Conservation (phyloP, 2,797 vertebrate genomes). For the Artibeus jamaicensis region DNA sequence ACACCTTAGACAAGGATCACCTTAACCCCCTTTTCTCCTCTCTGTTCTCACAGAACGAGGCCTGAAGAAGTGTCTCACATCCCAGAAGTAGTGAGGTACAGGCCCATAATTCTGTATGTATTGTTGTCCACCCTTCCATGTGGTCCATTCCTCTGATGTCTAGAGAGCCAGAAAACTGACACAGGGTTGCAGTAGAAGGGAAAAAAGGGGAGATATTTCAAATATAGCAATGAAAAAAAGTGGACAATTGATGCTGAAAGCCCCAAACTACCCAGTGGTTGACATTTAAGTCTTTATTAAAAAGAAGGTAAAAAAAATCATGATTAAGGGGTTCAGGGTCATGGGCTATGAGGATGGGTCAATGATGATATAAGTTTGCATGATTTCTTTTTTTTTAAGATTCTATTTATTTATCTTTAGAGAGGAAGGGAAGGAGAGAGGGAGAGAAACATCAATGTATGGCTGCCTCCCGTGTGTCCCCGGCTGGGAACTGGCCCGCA, state of each 20-base stretch:
- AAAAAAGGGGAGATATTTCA: not conserved
- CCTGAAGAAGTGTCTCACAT: not conserved
- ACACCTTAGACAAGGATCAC: not conserved
- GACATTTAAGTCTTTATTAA: too few species aligned
- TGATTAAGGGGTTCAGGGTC: too few species aligned
- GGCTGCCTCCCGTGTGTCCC: too few species aligned
- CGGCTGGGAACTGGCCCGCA: too few species aligned
- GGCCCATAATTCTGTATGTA: not conserved
- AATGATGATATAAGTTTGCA: not conserved
- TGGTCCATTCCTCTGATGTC: not conserved
- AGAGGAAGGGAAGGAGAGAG: too few species aligned
- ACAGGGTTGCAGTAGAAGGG: not conserved
- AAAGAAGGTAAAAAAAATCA: too few species aligned
- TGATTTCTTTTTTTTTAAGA: too few species aligned
- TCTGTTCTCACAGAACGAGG: not conserved
- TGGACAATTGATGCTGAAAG: not conserved
- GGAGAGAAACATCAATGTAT: too few species aligned
- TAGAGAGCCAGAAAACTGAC: not conserved
- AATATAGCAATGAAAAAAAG: not conserved
- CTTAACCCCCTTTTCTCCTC: not conserved
- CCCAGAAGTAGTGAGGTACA: not conserved
- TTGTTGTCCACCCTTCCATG: not conserved
- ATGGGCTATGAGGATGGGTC: too few species aligned
- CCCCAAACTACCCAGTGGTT: too few species aligned
- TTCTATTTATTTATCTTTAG: too few species aligned